Evolutionary conservation across 2,797 vertebrate species (phyloP).

Genomic region (Notoglanidium macrostoma): DNA sequence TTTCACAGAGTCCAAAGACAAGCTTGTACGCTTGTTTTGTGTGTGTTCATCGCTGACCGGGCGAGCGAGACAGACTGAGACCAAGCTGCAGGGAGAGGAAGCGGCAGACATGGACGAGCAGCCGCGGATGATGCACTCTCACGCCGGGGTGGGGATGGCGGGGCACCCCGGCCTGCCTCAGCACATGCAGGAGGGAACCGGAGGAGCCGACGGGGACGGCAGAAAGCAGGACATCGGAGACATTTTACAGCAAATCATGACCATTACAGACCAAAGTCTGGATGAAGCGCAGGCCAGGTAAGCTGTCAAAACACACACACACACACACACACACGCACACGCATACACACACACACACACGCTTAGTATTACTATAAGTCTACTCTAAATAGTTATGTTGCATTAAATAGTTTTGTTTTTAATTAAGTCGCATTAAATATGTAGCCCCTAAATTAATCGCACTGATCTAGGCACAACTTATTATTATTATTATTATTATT

Average conservation of each 20-base stretch:
- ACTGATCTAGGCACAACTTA: neutral
- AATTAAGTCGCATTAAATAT: neutral
- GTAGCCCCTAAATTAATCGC: neutral
- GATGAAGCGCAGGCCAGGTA: constrained; percentile 98
- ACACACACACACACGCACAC: no score
- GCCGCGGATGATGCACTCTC: constrained; percentile 94
- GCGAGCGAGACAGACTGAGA: constrained; percentile 26
- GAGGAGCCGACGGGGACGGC: constrained; percentile 86
- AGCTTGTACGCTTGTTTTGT: neutral
- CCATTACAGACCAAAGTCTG: constrained; percentile 98
- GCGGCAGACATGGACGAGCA: constrained; percentile 90
- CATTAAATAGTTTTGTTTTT: neutral
- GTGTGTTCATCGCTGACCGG: neutral
- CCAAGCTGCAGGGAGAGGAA: constrained; percentile 38
- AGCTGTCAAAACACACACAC: constrained; percentile 56
- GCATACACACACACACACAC: neutral
- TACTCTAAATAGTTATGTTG: neutral
- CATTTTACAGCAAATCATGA: constrained; percentile 99
- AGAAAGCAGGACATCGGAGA: constrained; percentile 98
- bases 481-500: constrained; percentile 19
- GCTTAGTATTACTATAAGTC: neutral
- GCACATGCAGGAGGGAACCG: constrained; percentile 90
- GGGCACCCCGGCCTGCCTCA: constrained; percentile 93
- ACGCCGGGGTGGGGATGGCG: constrained; percentile 90
- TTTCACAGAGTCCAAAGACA: neutral